Conservation (phyloP, 2,797 vertebrate species). For the Petrocephalus schoutedeni region DNA sequence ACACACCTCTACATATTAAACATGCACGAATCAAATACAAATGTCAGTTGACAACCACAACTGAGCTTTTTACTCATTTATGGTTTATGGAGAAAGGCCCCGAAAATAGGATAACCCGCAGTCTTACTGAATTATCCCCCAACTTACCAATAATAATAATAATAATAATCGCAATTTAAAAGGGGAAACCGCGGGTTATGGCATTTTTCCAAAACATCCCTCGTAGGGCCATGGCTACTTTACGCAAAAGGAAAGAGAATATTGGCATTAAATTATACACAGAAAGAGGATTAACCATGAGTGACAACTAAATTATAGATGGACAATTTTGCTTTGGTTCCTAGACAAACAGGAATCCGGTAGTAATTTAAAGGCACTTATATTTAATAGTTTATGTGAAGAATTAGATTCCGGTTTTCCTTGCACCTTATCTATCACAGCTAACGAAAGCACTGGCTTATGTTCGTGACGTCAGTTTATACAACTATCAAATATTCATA, state of each 20-base stretch:
- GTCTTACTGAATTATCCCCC: neutral
- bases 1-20: neutral
- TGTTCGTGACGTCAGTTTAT: neutral
- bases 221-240: neutral
- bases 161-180: no score
- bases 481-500: neutral
- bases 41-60: slow-evolving; percentile 21
- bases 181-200: neutral
- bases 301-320: neutral
- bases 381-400: neutral
- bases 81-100: neutral
- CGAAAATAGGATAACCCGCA: neutral
- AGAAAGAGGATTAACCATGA: slow-evolving; percentile 7
- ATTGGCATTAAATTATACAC: slow-evolving; percentile 11
- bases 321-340: neutral
- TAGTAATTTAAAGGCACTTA: slow-evolving; percentile 15
- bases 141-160: neutral
- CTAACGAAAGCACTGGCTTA: neutral
- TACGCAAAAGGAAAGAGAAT: slow-evolving; percentile 7
- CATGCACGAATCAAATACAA: neutral
- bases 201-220: neutral
- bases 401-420: neutral
- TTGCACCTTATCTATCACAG: neutral
- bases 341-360: neutral
- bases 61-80: slow-evolving; percentile 1